Conservation (phyloP, 2,888 invertebrate genomes). For the Hymenopus coronatus region DNA sequence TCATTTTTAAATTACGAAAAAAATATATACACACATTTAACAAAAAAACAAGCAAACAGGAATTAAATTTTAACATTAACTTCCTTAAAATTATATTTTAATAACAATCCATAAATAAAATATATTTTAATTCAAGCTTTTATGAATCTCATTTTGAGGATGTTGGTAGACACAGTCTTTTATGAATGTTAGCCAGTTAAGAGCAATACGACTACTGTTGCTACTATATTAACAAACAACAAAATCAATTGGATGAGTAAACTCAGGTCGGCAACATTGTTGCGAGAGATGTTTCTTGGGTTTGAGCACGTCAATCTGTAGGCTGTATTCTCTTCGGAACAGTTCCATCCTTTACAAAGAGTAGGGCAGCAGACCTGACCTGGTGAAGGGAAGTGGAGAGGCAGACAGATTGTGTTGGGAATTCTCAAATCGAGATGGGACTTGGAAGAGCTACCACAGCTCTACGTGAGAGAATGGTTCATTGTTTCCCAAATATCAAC, state of each 20-base stretch:
- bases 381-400: background rate
- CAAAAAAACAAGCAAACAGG: no score
- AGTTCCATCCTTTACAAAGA: background rate
- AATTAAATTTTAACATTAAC: no score
- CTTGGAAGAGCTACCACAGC: background rate
- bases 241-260: background rate
- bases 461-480: background rate
- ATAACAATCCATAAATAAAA: no score
- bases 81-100: no score
- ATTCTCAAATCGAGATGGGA: slow-evolving; percentile 27
- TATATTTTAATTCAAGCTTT: no score
- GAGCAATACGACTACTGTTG: no score
- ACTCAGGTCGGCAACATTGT: background rate
- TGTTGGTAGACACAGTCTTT: no score
- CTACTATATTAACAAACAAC: background rate
- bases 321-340: background rate
- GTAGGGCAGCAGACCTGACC: background rate
- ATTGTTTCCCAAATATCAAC: background rate
- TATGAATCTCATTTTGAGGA: no score
- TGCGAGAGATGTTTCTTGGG: background rate
- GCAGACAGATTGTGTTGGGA: slow-evolving; percentile 26
- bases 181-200: no score
- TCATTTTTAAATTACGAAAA: no score
- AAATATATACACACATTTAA: no score
- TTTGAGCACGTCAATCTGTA: background rate